phyloP scores from a whole-genome alignment of 2,113 vertebrate species.

The Rhinopomastus cyanomelas region DNA sequence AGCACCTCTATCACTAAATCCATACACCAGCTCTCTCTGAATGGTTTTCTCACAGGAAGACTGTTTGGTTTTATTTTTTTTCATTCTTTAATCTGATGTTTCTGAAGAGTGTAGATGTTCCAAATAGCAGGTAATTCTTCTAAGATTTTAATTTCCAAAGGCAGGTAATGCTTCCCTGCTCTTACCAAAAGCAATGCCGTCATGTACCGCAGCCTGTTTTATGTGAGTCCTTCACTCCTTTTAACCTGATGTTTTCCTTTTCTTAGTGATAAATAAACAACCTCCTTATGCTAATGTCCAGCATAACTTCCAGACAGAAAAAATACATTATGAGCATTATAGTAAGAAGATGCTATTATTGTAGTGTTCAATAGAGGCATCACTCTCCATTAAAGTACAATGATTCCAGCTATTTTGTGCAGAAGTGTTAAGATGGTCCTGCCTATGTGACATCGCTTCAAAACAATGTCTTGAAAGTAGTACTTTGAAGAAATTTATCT shows the following conservation, averaged over 20 bases:
- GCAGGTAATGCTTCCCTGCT: background rate
- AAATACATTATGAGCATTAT: background rate
- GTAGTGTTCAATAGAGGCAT: background rate
- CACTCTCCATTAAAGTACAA: background rate
- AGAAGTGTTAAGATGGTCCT: background rate
- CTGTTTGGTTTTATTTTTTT: background rate
- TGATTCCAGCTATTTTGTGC: background rate
- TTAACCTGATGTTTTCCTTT: background rate
- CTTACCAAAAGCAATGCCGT: background rate
- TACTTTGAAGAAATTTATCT: background rate
- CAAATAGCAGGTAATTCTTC: background rate
- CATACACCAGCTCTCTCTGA: rapidly evolving
- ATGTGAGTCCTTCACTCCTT: background rate
- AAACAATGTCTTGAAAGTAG: background rate
- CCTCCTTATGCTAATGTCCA: background rate
- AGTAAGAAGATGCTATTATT: background rate
- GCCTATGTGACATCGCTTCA: background rate
- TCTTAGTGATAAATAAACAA: background rate
- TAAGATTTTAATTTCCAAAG: background rate
- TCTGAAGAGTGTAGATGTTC: background rate
- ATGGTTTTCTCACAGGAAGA: background rate
- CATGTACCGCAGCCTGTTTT: background rate
- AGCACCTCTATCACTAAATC: background rate
- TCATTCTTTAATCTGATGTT: background rate
- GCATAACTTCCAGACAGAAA: background rate